Percentiles rank a stretch among this genome's conserved stretches.
Conservation (phyloP, 2,113 vertebrate species). For the Albula goreensis region DNA sequence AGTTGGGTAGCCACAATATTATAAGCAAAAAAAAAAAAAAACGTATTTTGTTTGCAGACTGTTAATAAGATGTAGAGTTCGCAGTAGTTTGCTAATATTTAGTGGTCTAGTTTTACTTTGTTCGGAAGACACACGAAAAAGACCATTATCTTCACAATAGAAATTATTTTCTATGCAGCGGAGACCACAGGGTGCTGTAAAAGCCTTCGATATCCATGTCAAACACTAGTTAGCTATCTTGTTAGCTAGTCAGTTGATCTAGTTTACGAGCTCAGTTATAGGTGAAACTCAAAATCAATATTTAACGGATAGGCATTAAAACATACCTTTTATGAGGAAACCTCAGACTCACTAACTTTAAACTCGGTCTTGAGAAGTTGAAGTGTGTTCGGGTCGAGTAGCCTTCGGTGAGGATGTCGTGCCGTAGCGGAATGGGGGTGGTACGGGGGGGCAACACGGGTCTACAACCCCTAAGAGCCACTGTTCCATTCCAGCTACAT, state of each 20-base stretch:
- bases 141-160: constrained; percentile 28
- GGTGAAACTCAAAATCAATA: neutral
- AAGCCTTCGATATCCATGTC: neutral
- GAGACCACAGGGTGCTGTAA: neutral
- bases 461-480: constrained; percentile 79
- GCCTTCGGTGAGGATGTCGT: constrained; percentile 53
- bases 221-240: neutral
- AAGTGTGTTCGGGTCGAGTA: neutral
- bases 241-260: neutral
- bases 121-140: constrained; percentile 11
- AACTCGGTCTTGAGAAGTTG: neutral
- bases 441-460: constrained; percentile 47
- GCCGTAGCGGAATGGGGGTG: constrained; percentile 51
- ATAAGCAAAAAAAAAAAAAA: neutral
- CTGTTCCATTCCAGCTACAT: constrained; percentile 79
- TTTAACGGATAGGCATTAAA: neutral
- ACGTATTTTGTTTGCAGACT: neutral
- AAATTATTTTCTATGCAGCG: constrained; percentile 16
- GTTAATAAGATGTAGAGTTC: neutral
- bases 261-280: neutral
- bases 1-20: constrained; percentile 2
- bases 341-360: neutral
- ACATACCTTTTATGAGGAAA: neutral
- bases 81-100: neutral
- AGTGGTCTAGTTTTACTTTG: neutral